Evolutionary conservation across 2,113 vertebrate species (phyloP), one percentile per base, ranked within the genome.

Genomic region (Bagarius yarrelli): DNA sequence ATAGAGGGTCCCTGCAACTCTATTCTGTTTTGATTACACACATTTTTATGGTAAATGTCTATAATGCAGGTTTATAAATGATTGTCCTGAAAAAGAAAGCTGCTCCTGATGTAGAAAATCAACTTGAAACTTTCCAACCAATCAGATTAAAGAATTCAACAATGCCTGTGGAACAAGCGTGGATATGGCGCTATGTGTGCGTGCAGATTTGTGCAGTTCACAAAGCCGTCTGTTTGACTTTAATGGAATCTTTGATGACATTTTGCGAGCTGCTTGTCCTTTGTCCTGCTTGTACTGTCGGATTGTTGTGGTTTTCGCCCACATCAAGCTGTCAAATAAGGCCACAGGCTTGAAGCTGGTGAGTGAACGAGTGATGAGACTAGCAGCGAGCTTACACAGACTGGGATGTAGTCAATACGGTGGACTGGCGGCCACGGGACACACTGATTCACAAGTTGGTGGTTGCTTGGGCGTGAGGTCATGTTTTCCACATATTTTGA

Each of bases 391-490:
- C 80, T 81, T 83, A 86, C 57, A 5, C 61, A 73, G 76, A 72
- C 75, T 82, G 87, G 80, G 82, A 32, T 79, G 40, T 30, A 81
- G 82, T 84, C 83, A 85, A 15, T n/a, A 14, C 34, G 6, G 53
- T 70, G 88, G 70, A 74, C 78, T 5, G 21, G 13, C 0, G 67
- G 78, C 81, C 40, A 83, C 81, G 76, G 82, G 84, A 78, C 85
- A 80, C 79, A 9, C 44, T 75, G 79, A 57, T 79, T 86, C 83
- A 83, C 91, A 87, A 91, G 88, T 87, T 78, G 83, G 80, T 89
- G 88, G 87, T 86, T 85, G 85, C 87, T 83, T 85, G 82, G 79
- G 70, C 78, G 87, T 90, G 84, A 87, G 90, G 89, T 92, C 89
- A 90, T 88, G 86, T 89, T 89, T 90, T 90, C 88, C 88, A 86